Base-by-base conservation (phyloP, 2,888 invertebrate genomes). In the Pyralis farinalis region DNA sequence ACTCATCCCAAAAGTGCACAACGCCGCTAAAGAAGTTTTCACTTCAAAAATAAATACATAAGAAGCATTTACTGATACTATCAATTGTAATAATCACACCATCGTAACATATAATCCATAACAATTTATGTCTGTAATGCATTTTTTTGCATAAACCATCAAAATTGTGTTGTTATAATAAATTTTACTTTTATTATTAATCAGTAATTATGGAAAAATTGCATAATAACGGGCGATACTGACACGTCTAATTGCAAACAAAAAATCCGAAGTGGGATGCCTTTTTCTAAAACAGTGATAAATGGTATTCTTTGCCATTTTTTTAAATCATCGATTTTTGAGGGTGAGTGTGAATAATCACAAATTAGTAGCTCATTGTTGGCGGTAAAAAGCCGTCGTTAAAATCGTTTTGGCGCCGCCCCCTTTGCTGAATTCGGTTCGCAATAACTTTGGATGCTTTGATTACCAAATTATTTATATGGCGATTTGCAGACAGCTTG, bases 301-400 rank as follows among this genome's bases (percentile, higher is more conserved):
- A 56, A 55, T 54, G 36, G 43, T 33, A 42, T 44, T 45, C 16
- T 16, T 2, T 38, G 48, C 3, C 2, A 25, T 25, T 57, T 64
- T 63, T 57, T 58, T 59, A 58, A 49, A 37, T 31, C 57, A 59
- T 58, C 53, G 44, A 53, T 47, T 34, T 37, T 40, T 47, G 56
- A 49, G 75, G 79, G 84, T 66, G 78, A 74, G 85, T 80, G 87
- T 85, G 85, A 75, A 82, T 62, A 86, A 88, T 88, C 71, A 69
- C 80, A 84, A 86, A 88, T 87, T 84, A 80, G 53, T 51, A 53
- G 48, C 49, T 58, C 58, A 70, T 74, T 69, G 63, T 63, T 37
- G 41, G 33, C 20, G 38, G 38, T 51, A 53, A 56, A 63, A 56
- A 49, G 46, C 44, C 49, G 51, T 36, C 40, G 49, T 58, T 53